These are phyloP conservation scores for Spizaetus ornatus DNA, from an alignment of 2,113 vertebrate genomes.

Conservation along the genomic window DNA sequence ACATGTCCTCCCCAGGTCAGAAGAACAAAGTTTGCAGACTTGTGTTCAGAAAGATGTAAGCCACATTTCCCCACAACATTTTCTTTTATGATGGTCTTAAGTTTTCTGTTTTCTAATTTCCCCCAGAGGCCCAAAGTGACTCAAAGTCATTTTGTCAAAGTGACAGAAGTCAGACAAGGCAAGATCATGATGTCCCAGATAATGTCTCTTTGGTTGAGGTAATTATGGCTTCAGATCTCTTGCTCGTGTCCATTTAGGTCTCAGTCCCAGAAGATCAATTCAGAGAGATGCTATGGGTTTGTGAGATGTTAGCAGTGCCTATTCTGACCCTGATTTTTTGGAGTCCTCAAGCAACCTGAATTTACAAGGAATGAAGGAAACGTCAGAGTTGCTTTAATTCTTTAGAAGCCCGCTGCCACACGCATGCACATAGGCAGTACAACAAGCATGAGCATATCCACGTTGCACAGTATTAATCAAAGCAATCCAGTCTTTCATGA, in stretches of 20 bases:
- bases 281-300: background rate
- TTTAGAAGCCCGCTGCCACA: background rate
- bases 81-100: background rate
- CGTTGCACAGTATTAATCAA: background rate
- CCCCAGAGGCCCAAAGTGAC: background rate
- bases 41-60: background rate
- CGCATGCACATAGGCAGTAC: background rate
- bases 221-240: slow-evolving; percentile 45
- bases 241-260: background rate
- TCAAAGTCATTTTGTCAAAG: slow-evolving; percentile 50
- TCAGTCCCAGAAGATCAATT: slow-evolving; percentile 27
- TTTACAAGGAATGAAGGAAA: background rate
- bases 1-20: background rate
- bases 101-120: slow-evolving; percentile 8
- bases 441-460: background rate
- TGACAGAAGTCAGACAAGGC: slow-evolving; percentile 37
- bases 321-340: background rate
- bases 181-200: slow-evolving; percentile 48
- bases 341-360: background rate
- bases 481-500: background rate
- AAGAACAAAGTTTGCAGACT: background rate
- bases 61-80: background rate
- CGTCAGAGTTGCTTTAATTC: background rate
- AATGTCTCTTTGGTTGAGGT: slow-evolving; percentile 13
- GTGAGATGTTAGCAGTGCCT: background rate